These are phyloP conservation scores for Tetraodon nigroviridis DNA, from an alignment of 2,113 vertebrate genomes.

Conservation along the genomic window DNA sequence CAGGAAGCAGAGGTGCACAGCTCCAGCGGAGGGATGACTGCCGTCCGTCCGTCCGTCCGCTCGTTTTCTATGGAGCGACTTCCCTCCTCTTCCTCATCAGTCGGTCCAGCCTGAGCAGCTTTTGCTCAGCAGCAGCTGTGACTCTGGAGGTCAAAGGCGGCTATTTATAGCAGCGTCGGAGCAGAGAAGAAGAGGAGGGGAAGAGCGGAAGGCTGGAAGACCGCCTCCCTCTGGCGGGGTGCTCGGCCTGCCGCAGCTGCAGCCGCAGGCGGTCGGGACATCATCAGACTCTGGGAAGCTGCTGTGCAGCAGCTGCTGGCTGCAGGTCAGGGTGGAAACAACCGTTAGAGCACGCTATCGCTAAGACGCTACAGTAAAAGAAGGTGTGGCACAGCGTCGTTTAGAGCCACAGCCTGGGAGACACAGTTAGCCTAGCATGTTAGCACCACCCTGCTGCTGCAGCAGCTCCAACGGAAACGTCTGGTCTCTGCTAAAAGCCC, in stretches of 20 bases:
- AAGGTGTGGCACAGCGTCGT: no score
- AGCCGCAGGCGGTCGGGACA: no score
- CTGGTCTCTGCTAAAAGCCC: no score
- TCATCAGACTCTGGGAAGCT: no score
- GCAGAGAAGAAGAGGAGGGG: conserved; percentile 3
- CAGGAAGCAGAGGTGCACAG: conserved; percentile 1
- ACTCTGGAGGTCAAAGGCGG: conserved; percentile 36
- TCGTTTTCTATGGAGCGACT: conserved; percentile 7
- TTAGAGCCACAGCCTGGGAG: no score
- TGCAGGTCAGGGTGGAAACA: no score
- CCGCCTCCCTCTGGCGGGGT: not conserved
- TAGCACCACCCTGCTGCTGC: no score
- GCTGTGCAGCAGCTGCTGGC: no score
- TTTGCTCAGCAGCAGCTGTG: conserved; percentile 40
- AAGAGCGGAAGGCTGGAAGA: not conserved
- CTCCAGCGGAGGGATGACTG: not conserved
- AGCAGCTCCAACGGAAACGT: no score
- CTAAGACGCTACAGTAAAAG: no score
- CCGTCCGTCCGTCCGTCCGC: conserved; percentile 11
- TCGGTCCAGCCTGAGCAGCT: conserved; percentile 12
- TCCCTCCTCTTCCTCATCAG: conserved; percentile 30
- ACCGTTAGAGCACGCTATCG: no score
- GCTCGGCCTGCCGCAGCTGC: not conserved
- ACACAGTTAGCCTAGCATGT: no score
- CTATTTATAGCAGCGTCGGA: conserved; percentile 67